Conservation (phyloP, 1,140 invertebrate genomes). For the Apolygus lucorum region DNA sequence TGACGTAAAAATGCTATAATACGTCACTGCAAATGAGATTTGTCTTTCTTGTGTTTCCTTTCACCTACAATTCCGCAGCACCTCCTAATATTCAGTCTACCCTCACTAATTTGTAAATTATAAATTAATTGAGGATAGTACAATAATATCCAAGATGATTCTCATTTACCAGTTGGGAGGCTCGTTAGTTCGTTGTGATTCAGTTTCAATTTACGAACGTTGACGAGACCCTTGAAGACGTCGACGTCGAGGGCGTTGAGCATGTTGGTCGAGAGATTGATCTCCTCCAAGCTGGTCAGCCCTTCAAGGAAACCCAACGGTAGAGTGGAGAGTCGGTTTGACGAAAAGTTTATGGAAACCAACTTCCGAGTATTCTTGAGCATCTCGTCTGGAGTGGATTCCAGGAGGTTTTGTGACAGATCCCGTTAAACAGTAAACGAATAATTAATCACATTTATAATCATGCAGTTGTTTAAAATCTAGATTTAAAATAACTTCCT, state of each 20-base stretch:
- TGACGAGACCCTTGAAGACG: constrained; percentile 52
- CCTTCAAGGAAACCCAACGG: constrained; percentile 40
- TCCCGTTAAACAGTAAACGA: no score
- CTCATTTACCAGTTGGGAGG: constrained; percentile 44
- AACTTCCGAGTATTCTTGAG: constrained; percentile 41
- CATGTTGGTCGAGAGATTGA: constrained; percentile 45
- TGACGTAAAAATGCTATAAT: no score
- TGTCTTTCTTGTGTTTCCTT: no score
- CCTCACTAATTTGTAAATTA: no score
- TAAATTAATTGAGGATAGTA: no score
- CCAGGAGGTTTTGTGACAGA: constrained; percentile 61
- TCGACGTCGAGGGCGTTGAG: constrained; percentile 41
- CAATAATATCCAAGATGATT: no score
- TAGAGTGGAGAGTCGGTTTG: constrained; percentile 42
- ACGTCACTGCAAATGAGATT: no score
- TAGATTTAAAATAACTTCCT: no score
- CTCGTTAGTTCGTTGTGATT: constrained; percentile 57
- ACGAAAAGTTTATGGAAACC: constrained; percentile 42
- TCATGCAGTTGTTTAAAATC: no score
- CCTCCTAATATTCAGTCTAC: no score
- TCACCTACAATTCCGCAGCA: no score
- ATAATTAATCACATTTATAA: no score
- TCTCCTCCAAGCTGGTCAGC: constrained; percentile 42
- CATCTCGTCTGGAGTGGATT: constrained; percentile 44
- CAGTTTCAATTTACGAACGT: constrained; percentile 57